Conservation (phyloP, 2,113 vertebrate species). For the Mus musculus region GRCm39 chr6:114658501-114659000, state of each 20-base stretch:
- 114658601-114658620: background rate
- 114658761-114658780: background rate
- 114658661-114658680: too few species aligned
- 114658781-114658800: background rate
- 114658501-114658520: background rate
- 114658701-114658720: background rate
- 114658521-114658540: background rate
- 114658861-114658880: conserved; percentile 29
- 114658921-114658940: background rate
- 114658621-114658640: background rate
- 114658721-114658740: background rate
- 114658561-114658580: background rate
- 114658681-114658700: background rate
- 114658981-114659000: background rate
- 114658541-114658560: background rate
- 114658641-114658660: background rate
- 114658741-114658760: background rate
- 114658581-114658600: background rate
- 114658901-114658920: conserved; percentile 24
- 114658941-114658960: conserved; percentile 3
- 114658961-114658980: conserved; percentile 30
- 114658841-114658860: background rate
- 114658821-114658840: conserved; percentile 28
- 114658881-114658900: background rate
- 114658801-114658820: background rate